These are phyloP conservation scores for Tachina lurida DNA, from an alignment of 2,888 invertebrate species.

Conservation along the genomic window DNA sequence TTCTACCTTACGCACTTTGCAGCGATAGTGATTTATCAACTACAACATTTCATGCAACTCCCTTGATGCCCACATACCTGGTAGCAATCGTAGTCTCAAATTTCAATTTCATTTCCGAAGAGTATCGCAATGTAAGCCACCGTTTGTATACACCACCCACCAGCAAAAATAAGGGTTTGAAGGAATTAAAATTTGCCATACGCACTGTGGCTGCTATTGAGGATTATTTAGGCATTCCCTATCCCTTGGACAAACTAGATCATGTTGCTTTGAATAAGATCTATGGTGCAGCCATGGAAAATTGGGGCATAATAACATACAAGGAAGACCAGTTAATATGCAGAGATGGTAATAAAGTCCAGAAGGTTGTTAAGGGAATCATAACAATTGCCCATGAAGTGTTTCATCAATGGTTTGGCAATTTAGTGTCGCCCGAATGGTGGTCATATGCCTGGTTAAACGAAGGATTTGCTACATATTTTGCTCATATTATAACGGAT, in stretches of 20 bases:
- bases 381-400: slow-evolving; percentile 85
- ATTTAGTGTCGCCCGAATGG: slow-evolving; percentile 88
- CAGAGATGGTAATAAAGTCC: slow-evolving; percentile 81
- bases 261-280: slow-evolving; percentile 94
- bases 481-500: slow-evolving; percentile 78
- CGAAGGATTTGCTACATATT: slow-evolving; percentile 87
- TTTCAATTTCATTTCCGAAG: slow-evolving; percentile 82
- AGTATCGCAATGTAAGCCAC: slow-evolving; percentile 80
- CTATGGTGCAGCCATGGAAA: slow-evolving; percentile 94
- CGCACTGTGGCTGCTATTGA: slow-evolving; percentile 82
- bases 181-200: slow-evolving; percentile 77
- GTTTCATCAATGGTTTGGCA: slow-evolving; percentile 92
- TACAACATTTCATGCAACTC: slow-evolving; percentile 84
- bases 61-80: slow-evolving; percentile 90
- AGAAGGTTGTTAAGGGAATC: slow-evolving; percentile 78
- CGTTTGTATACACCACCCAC: slow-evolving; percentile 78
- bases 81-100: slow-evolving; percentile 91
- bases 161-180: slow-evolving; percentile 74
- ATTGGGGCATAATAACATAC: slow-evolving; percentile 95
- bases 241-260: slow-evolving; percentile 91
- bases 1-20: background rate
- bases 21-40: slow-evolving; percentile 74
- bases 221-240: slow-evolving; percentile 89
- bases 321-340: slow-evolving; percentile 78
- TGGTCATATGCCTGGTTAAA: slow-evolving; percentile 90